Evolutionary conservation across 37 sponge, comb jelly and placozoan genomes (phyloP).

Genomic region (Ephydatia muelleri): DNA sequence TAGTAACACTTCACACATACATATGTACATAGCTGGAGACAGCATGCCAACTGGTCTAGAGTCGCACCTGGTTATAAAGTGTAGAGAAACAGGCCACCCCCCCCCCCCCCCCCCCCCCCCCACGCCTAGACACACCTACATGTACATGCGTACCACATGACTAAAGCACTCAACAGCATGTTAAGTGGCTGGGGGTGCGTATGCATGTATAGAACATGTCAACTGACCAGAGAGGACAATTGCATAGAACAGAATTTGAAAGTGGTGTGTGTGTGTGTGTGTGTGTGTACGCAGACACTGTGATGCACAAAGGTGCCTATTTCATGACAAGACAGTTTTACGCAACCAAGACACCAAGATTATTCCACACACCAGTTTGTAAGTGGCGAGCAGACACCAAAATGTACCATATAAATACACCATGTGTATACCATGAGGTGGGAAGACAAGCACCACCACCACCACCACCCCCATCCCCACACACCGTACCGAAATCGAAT

Average conservation of each 20-base stretch:
- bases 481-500: conserved; percentile 68
- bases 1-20: too few species aligned
- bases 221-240: neutral
- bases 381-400: neutral
- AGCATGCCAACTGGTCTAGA: too few species aligned
- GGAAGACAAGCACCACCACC: neutral
- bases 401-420: neutral
- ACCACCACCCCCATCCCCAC: too few species aligned
- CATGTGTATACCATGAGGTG: neutral
- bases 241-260: too few species aligned
- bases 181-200: too few species aligned
- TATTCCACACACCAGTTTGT: too few species aligned
- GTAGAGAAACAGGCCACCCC: neutral
- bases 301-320: too few species aligned
- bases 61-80: too few species aligned
- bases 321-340: too few species aligned
- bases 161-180: too few species aligned
- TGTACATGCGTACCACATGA: neutral
- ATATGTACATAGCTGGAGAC: too few species aligned
- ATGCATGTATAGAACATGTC: neutral
- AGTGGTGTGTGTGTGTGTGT: conserved; percentile 17
- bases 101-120: neutral
- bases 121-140: neutral
- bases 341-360: too few species aligned
- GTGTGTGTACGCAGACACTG: neutral